Base-by-base conservation (phyloP, 2,888 invertebrate species). In the Coleophora flavipennella region DNA sequence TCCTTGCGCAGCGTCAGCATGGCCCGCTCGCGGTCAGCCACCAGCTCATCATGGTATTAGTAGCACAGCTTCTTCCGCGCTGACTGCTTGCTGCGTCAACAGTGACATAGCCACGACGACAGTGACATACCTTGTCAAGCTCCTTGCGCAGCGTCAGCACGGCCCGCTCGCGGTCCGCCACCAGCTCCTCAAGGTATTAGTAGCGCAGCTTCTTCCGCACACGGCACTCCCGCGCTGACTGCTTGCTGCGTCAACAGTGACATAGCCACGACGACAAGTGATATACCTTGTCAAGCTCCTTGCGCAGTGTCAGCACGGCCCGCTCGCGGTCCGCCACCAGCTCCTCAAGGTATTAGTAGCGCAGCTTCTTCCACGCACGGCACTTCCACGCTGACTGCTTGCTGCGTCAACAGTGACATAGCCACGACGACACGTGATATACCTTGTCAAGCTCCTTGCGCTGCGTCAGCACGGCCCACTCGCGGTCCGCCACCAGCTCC, bases 291-390 rank as follows among this genome's bases (percentile, higher is more conserved):
- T 97, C 96, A 48, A 97, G 85, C 81, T 98, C 98, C 59, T 93
- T 90, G 52, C 95, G 87, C 33, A 98, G 85, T 9, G 93, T 88
- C 51, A 96, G 85, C 12, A 98, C 96, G 8, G 97, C 95, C 57
- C 95, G 93, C 70, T 98, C 98, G 49, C 97, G 86, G 71, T 96
- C 96, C 0, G 94, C 89, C 3, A 98, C 97, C 51, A 98, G 83
- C 78, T 98, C 97, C 75, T 98, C 97, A 50, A 98, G 86, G 69
- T 98, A 98, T 75, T 98, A 97, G 77, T 98, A 98, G 38, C 98
- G 90, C 47, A 98, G 87, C 74, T 98, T 98, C 86, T 98, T 98
- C 59, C n/a, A n/a, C n/a, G n/a, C n/a, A n/a, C n/a, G n/a, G n/a
- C n/a, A n/a, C n/a, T n/a, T n/a, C n/a, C 97, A 88, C 53, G 98